Percentiles rank a stretch among this genome's conserved stretches.
Conservation (phyloP, 92 coral and sea anemone species). For the Meandrina meandrites region DNA sequence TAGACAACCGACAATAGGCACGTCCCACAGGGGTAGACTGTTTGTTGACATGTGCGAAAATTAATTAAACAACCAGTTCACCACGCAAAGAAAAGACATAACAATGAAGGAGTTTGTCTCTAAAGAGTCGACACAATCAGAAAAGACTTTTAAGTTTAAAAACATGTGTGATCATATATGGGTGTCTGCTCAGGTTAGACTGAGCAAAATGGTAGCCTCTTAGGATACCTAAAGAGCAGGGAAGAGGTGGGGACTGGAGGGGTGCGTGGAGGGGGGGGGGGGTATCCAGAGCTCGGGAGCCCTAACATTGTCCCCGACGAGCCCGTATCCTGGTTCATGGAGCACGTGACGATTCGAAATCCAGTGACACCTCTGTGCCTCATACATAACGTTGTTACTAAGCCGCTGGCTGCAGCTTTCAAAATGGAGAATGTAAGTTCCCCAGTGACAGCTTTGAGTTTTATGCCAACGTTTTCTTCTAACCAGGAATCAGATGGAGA, state of each 20-base stretch:
- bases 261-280: too few species aligned
- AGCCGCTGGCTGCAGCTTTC: constrained; percentile 2
- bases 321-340: too few species aligned
- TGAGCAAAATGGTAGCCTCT: too few species aligned
- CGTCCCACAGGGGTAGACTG: constrained; percentile 18
- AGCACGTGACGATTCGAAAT: too few species aligned
- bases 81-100: background rate
- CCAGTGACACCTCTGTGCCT: too few species aligned
- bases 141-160: too few species aligned
- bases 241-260: too few species aligned
- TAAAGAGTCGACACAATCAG: background rate
- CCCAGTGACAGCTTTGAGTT: constrained; percentile 14
- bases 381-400: background rate
- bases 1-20: background rate
- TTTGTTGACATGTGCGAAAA: background rate
- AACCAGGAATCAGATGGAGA: constrained; percentile 55
- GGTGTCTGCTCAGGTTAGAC: too few species aligned
- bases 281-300: too few species aligned
- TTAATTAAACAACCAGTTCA: constrained; percentile 17
- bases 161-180: too few species aligned
- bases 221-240: too few species aligned
- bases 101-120: background rate
- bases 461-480: constrained; percentile 41
- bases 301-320: too few species aligned
- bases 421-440: constrained; percentile 34